These are phyloP conservation scores for Cephus rjabovi DNA, from an alignment of 2,888 invertebrate genomes.

Conservation along the genomic window DNA sequence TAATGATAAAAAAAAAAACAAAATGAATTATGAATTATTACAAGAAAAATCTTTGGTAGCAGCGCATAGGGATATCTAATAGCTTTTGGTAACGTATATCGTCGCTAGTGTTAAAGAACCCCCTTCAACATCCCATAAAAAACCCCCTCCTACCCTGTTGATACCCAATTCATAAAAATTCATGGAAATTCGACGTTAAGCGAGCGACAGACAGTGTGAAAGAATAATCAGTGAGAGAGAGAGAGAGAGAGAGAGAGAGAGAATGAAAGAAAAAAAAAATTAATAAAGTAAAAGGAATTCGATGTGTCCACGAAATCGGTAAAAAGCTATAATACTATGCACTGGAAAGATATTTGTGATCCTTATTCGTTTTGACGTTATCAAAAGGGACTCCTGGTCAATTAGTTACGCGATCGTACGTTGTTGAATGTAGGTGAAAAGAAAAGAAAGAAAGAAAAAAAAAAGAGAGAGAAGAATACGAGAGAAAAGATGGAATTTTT, in stretches of 20 bases:
- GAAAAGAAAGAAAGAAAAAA: constrained; percentile 29
- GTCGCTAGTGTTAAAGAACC: constrained; percentile 48
- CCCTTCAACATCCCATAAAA: not conserved
- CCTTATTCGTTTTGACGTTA: no score
- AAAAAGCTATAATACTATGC: not conserved
- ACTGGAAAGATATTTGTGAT: no score
- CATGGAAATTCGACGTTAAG: not conserved
- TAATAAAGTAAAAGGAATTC: not conserved
- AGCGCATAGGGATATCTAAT: constrained; percentile 55
- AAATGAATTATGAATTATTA: constrained; percentile 34
- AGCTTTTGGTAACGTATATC: constrained; percentile 61
- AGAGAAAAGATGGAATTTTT: constrained; percentile 10
- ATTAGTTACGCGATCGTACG: no score
- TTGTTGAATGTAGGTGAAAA: no score
- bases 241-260: not conserved
- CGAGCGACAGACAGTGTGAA: no score
- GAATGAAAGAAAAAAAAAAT: not conserved
- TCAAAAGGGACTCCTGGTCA: no score
- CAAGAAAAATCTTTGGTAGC: constrained; percentile 48
- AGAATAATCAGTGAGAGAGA: not conserved
- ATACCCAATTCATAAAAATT: not conserved
- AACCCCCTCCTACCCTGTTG: no score
- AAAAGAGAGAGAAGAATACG: constrained; percentile 26
- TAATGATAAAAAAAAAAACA: constrained; percentile 14
- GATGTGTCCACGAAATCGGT: constrained; percentile 11